These are phyloP conservation scores for Xestia xanthographa DNA, from an alignment of 2,888 invertebrate genomes.

Conservation along the genomic window DNA sequence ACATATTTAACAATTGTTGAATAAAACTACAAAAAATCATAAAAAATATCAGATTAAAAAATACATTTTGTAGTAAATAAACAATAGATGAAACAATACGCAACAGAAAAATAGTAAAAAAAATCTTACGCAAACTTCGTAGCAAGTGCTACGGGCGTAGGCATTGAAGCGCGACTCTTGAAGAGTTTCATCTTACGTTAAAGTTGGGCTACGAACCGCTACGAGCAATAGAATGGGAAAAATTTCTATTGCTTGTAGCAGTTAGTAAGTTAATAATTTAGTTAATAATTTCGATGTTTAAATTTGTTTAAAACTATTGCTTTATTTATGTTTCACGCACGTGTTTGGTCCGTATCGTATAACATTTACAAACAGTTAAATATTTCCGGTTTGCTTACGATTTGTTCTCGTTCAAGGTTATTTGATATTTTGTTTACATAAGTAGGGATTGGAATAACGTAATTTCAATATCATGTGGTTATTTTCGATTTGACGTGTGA, in stretches of 20 bases:
- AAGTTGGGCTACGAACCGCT: conserved; percentile 45
- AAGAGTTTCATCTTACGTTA: conserved; percentile 48
- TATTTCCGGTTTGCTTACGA: conserved; percentile 49
- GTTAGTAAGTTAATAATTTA: not conserved
- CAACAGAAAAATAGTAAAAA: conserved; percentile 27
- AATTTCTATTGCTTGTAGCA: conserved; percentile 23
- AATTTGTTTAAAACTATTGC: conserved; percentile 35
- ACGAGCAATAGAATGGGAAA: conserved; percentile 26
- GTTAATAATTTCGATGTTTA: conserved; percentile 28
- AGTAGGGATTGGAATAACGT: conserved; percentile 9
- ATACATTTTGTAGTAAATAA: not conserved
- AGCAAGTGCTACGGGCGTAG: conserved; percentile 74
- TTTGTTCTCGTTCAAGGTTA: conserved; percentile 58
- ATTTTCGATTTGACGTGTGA: conserved; percentile 4
- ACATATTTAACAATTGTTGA: not conserved
- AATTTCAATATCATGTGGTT: not conserved
- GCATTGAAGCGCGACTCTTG: conserved; percentile 46
- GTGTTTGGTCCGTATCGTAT: conserved; percentile 46
- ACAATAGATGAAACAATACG: not conserved
- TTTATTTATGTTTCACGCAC: conserved; percentile 53
- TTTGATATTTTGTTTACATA: conserved; percentile 49
- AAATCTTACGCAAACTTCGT: conserved; percentile 56
- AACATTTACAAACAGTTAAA: conserved; percentile 53
- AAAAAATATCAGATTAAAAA: not conserved
- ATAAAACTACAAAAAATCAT: no score